Evolutionary conservation across 2,888 invertebrate genomes (phyloP).

Genomic region (Geophilus truncorum): DNA sequence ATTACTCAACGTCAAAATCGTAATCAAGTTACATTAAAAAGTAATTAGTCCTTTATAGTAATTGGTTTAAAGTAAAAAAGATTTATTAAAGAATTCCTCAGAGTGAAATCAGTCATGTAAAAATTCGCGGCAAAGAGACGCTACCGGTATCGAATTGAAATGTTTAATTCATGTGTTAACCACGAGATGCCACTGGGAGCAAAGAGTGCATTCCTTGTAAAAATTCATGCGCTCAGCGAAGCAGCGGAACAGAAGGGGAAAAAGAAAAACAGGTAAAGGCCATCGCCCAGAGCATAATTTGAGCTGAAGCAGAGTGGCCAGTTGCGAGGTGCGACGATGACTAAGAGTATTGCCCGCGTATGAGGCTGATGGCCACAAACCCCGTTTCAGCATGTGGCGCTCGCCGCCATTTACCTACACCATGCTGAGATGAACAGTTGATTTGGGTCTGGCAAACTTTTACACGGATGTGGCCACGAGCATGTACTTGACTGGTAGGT

Average conservation of each 20-base stretch:
- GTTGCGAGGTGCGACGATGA: conserved; percentile 15
- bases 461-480: not conserved
- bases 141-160: not conserved
- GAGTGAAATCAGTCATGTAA: no score
- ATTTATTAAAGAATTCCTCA: no score
- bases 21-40: not conserved
- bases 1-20: not conserved
- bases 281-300: conserved; percentile 15
- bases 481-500: conserved; percentile 6
- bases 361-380: conserved; percentile 27
- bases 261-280: conserved; percentile 16
- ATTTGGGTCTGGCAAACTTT: not conserved
- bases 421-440: not conserved
- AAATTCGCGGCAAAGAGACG: no score
- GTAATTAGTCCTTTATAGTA: not conserved
- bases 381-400: conserved; percentile 13
- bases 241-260: not conserved
- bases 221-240: conserved; percentile 6
- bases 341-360: conserved; percentile 3
- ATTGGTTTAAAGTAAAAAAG: not conserved
- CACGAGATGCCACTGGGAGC: conserved; percentile 19
- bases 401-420: not conserved
- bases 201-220: not conserved
- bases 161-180: conserved; percentile 11
- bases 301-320: not conserved